Conservation (phyloP, 2,797 vertebrate species). For the Typhlichthys subterraneus region DNA sequence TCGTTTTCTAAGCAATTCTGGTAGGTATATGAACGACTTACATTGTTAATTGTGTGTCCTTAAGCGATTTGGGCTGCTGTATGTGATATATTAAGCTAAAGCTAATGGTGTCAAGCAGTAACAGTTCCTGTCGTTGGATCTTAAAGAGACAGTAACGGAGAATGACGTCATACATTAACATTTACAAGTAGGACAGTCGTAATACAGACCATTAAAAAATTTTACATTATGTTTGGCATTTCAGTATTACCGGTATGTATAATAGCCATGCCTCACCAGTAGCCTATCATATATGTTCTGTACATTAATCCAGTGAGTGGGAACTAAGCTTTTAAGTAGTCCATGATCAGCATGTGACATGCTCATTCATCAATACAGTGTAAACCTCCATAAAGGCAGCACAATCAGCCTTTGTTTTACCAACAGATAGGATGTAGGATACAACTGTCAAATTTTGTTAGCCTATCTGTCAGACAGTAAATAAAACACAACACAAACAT, state of each 20-base stretch:
- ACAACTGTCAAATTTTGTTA: too few relatives aligned
- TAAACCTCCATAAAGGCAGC: neutral
- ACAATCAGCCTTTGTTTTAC: too few relatives aligned
- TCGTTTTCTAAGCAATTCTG: too few relatives aligned
- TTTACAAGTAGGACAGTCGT: too few relatives aligned
- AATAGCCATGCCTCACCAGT: neutral
- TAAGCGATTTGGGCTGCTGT: conserved; percentile 17
- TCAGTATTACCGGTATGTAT: neutral
- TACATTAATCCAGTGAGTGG: conserved; percentile 3
- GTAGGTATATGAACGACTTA: conserved; percentile 46
- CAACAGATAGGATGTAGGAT: too few relatives aligned
- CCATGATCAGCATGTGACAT: conserved; percentile 62
- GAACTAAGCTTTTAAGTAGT: neutral
- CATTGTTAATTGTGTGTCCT: conserved; percentile 50
- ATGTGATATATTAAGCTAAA: conserved; percentile 20
- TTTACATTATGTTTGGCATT: neutral
- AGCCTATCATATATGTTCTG: neutral
- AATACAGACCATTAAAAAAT: too few relatives aligned
- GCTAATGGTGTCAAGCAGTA: conserved; percentile 47
- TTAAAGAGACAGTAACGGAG: conserved; percentile 22
- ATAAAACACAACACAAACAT: too few relatives aligned
- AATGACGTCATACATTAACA: neutral
- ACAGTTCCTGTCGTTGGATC: conserved; percentile 39
- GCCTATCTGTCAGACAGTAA: too few relatives aligned
- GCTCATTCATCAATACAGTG: neutral